phyloP scores from a whole-genome alignment of 2,797 vertebrate species.

The Xenentodon cancila region DNA sequence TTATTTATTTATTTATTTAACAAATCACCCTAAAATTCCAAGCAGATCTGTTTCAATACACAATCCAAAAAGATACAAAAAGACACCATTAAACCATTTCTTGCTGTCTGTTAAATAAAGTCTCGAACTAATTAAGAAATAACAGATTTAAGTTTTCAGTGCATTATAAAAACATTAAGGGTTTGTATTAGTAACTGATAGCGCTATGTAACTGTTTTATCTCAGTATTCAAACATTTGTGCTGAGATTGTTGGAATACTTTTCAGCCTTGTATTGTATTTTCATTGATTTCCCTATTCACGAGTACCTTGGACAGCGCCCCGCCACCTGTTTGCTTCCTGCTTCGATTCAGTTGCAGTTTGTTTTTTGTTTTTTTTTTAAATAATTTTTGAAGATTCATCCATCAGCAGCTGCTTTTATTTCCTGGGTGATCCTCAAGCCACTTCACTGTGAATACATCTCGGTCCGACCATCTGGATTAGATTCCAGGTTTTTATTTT shows the following conservation, averaged over 20 bases:
- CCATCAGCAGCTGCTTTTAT: not conserved
- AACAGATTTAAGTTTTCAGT: not conserved
- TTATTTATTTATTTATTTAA: no score
- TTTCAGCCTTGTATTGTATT: not conserved
- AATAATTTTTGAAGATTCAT: not conserved
- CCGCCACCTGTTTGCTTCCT: constrained; percentile 10
- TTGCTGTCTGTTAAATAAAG: not conserved
- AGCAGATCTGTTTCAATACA: no score
- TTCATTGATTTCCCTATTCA: not conserved
- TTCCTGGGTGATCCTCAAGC: not conserved
- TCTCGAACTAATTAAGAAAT: not conserved
- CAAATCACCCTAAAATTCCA: no score
- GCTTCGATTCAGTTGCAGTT: not conserved
- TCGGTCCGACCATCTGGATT: constrained; percentile 42
- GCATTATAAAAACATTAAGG: no score
- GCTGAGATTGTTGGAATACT: not conserved
- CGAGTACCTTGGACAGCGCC: not conserved
- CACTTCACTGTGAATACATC: constrained; percentile 18
- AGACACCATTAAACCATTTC: no score
- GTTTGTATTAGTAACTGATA: no score
- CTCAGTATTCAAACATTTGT: not conserved
- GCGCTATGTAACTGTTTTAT: no score
- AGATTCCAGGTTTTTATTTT: constrained; percentile 37
- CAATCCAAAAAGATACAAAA: no score
- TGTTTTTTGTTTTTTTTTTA: not conserved